phyloP scores from a whole-genome alignment of 2,113 vertebrate species.

The Brachypodius melanocephalos region DNA sequence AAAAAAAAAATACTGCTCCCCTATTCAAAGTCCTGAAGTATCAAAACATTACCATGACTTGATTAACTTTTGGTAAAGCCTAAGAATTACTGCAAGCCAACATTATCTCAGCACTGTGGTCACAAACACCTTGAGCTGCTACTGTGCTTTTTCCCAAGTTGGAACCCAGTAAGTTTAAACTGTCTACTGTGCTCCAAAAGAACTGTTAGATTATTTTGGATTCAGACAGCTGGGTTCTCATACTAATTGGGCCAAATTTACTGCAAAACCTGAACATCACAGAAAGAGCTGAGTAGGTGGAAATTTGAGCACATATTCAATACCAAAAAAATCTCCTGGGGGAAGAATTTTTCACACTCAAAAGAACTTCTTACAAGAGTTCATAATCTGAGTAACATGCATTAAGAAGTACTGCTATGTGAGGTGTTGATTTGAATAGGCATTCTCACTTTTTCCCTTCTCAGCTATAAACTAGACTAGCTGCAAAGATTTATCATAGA shows the following conservation, averaged over 20 bases:
- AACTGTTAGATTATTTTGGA: not conserved
- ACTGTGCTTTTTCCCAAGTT: not conserved
- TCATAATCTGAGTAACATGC: not conserved
- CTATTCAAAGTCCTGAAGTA: not conserved
- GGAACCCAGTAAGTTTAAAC: not conserved
- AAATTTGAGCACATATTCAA: not conserved
- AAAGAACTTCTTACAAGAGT: not conserved
- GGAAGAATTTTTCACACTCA: not conserved
- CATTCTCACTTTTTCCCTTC: not conserved
- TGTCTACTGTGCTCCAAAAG: not conserved
- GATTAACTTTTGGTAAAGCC: not conserved
- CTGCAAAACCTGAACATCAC: not conserved
- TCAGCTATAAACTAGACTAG: not conserved
- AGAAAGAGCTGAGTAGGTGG: not conserved
- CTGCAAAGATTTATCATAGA: not conserved
- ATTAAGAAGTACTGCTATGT: not conserved
- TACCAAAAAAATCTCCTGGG: not conserved
- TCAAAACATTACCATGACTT: not conserved
- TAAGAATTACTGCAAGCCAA: not conserved
- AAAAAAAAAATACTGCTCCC: not conserved
- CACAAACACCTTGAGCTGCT: not conserved
- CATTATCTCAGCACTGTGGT: not conserved
- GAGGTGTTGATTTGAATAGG: not conserved
- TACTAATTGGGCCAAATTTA: not conserved
- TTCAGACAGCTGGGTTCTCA: not conserved